Evolutionary conservation across 2,797 vertebrate species (phyloP), one percentile per base, ranked within the genome.

Genomic region (Phalanger gymnotis): DNA sequence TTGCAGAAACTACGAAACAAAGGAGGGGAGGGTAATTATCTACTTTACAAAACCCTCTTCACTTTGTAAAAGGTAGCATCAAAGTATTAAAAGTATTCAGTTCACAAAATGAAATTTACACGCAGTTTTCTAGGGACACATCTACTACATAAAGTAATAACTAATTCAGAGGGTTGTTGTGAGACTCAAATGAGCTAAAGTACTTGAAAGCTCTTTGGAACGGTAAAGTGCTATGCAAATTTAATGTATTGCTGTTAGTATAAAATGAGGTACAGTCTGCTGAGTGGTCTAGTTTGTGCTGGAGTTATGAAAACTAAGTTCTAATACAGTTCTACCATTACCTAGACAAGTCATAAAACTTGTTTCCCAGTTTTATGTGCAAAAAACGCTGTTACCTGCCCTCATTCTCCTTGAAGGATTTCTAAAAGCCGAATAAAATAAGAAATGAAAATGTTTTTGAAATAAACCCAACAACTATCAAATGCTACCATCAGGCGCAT

Each of bases 111-210:
- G 2, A 92, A 47, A 94, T n/a, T 92, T 93, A 92, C 54, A 73
- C 95, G 90, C 12, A 89, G 56, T 89, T 52, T 94, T 73, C 92
- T 53, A 92, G 27, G 53, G 94, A 90, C 16, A 91, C 10, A 13
- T n/a, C 93, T 54, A 91, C 73, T 61, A 89, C 91, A 91, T 53
- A 93, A 92, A 92, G 40, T 56, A 40, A n/a, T 40, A 92, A 91
- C 25, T 89, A 97, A 57, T 93, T 93, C 81, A 93, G 28, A 87
- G 52, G 22, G 93, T 56, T 96, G 34, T 93, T 47, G 90, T 34
- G 54, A 51, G 73, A 47, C 11, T 87, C 22, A 87, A 87, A 51
- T 11, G 40, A 87, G 73, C 40, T 27, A 11, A 87, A 51, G 22
- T 47, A 11, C 73, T 51, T 51, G 40, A 87, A 47, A 87, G 40